Evolutionary conservation across 2,797 vertebrate genomes (phyloP), one percentile per base, ranked within the genome.

Genomic region (Anabacerthia variegaticeps): DNA sequence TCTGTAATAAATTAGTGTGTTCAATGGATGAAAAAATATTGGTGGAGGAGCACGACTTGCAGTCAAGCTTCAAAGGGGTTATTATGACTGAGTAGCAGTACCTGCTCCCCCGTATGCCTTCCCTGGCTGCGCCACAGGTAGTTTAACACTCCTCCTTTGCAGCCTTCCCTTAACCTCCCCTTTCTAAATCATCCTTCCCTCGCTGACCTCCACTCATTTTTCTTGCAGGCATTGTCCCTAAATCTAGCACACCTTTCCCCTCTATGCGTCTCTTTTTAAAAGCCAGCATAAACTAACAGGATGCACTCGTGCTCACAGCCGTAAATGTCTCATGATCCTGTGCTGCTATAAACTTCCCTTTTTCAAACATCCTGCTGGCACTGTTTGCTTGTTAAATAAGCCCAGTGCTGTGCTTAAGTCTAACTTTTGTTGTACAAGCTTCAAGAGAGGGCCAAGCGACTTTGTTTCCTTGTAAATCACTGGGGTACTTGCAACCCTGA

Each of bases 331-430:
- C 78, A 23, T 11, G 54, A 92, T 92, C 39, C 68, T 89, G 52
- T 32, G 37, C 89, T 85, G 78, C 94, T 77, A 89, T 94, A 95
- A 96, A 97, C 93, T 56, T 96, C 46, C 69, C 22, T 91, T 88
- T 91, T 71, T 63, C 75, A 65, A 95, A 96, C 86, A 91, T 86
- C 94, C 95, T 94, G 93, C 95, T 92, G 88, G 58, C 78, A 77
- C 49, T 91, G 52, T 96, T 97, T 95, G 91, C 92, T 92, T 94
- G 71, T 85, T 96, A 97, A 97, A 96, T 85, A 97, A 96, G 72
- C 95, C 81, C 86, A 89, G 78, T 18, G 81, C 91, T 95, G 94
- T 95, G 91, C 91, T 96, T 92, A 93, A 94, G 82, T 93, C 92
- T 93, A 89, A 89, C 91, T 96, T 91, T 43, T 77, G 75, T 94